Percentiles rank a stretch among this genome's conserved stretches.
Evolutionary conservation across 1,140 invertebrate species (phyloP).

Genomic region (Drosophila ercepeae): DNA sequence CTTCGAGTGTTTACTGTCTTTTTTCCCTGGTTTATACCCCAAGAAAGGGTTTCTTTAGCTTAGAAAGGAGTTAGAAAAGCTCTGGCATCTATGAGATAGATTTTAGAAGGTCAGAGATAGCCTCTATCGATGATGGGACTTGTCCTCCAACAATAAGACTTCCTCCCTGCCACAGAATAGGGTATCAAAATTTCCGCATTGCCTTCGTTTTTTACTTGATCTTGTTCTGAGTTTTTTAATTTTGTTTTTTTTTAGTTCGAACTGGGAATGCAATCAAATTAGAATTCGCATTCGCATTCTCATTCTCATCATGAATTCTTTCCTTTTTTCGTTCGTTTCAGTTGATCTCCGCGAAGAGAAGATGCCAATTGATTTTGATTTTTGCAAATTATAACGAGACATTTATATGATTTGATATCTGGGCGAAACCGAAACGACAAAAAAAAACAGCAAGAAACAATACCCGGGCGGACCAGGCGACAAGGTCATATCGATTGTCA

Average conservation of each 20-base stretch:
- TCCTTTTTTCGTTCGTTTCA: conserved; percentile 38
- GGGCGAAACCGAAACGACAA: conserved; percentile 20
- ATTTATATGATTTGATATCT: conserved; percentile 56
- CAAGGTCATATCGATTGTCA: conserved; percentile 76
- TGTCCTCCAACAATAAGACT: too few relatives aligned
- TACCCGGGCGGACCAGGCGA: conserved; percentile 12
- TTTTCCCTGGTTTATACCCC: too few relatives aligned
- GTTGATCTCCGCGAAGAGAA: conserved; percentile 53
- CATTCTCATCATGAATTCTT: conserved; percentile 38
- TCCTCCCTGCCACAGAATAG: too few relatives aligned
- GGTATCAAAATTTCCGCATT: background rate
- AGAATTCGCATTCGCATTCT: conserved; percentile 59
- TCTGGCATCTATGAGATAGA: too few relatives aligned
- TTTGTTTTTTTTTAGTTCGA: conserved; percentile 31
- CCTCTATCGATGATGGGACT: too few relatives aligned
- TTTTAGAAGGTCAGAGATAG: too few relatives aligned
- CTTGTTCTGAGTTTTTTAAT: background rate
- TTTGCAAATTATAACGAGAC: conserved; percentile 60
- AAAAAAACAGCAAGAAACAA: conserved; percentile 17
- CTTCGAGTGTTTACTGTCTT: too few relatives aligned
- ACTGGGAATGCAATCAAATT: conserved; percentile 69
- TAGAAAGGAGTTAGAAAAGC: too few relatives aligned
- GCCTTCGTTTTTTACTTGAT: background rate
- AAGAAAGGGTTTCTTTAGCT: too few relatives aligned
- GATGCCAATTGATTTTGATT: conserved; percentile 79